These are phyloP conservation scores for Sardina pilchardus DNA, from an alignment of 2,113 vertebrate species.

Conservation along the genomic window DNA sequence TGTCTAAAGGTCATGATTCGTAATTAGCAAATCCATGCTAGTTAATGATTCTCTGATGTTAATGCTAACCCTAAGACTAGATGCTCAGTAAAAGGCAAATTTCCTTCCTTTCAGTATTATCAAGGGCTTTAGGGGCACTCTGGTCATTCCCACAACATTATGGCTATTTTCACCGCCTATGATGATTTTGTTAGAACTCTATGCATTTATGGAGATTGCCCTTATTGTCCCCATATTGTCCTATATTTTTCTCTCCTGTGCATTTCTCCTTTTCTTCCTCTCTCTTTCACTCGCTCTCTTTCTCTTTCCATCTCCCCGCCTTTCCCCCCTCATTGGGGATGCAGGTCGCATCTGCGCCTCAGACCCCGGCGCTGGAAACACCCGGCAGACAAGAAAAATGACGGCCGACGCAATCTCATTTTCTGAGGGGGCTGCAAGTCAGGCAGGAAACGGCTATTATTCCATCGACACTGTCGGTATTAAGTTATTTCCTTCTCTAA, in stretches of 20 bases:
- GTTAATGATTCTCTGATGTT: not conserved
- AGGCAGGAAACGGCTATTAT: constrained; percentile 99
- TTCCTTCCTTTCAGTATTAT: not conserved
- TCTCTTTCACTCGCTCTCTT: constrained; percentile 16
- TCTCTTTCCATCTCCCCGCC: not conserved
- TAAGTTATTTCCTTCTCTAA: constrained; percentile 99
- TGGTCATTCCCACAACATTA: not conserved
- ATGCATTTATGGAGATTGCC: constrained; percentile 9
- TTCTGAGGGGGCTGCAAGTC: constrained; percentile 97
- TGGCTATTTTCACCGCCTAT: not conserved
- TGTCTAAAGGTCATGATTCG: not conserved
- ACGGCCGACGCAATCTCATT: constrained; percentile 95
- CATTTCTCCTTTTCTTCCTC: not conserved
- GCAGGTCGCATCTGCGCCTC: constrained; percentile 77
- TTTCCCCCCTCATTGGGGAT: constrained; percentile 84
- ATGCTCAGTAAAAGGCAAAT: not conserved
- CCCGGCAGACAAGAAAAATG: constrained; percentile 98
- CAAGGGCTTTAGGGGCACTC: not conserved
- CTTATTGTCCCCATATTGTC: constrained; percentile 4
- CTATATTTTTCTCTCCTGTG: not conserved
- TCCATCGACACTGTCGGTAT: constrained; percentile 98
- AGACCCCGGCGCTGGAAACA: constrained; percentile 76
- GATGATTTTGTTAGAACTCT: constrained; percentile 7
- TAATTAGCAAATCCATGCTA: not conserved
- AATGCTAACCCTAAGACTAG: not conserved